These are phyloP conservation scores for Polyommatus icarus DNA, from an alignment of 2,888 invertebrate genomes.

Conservation along the genomic window DNA sequence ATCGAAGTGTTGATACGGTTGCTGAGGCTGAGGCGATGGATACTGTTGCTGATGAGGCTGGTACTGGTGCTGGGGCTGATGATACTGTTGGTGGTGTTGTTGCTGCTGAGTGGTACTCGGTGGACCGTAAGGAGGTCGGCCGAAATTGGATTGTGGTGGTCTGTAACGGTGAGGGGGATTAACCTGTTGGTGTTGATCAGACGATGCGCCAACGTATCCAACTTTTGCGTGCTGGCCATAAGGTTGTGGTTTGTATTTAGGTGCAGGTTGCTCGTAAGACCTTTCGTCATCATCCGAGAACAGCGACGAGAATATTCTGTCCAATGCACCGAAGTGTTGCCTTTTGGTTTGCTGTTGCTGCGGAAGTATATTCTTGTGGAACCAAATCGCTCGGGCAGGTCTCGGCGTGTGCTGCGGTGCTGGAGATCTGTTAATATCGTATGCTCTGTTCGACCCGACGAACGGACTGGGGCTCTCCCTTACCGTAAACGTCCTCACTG, in stretches of 20 bases:
- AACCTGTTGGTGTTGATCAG: constrained; percentile 57
- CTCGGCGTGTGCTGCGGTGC: constrained; percentile 46
- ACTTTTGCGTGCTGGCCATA: constrained; percentile 56
- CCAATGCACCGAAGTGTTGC: constrained; percentile 55
- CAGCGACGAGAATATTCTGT: constrained; percentile 67
- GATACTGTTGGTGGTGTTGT: constrained; percentile 6
- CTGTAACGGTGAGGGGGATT: constrained; percentile 59
- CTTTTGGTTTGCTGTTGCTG: constrained; percentile 49
- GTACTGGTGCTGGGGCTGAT: constrained; percentile 12
- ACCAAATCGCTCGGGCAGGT: constrained; percentile 64
- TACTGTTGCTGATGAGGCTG: constrained; percentile 12
- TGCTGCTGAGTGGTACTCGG: constrained; percentile 43
- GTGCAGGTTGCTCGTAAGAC: constrained; percentile 47
- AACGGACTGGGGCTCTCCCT: constrained; percentile 70
- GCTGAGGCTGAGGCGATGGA: constrained; percentile 7
- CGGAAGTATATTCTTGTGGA: constrained; percentile 65
- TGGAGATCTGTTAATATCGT: constrained; percentile 44
- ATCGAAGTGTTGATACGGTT: constrained; percentile 50
- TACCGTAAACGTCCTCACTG: constrained; percentile 83
- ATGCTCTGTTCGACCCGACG: constrained; percentile 47
- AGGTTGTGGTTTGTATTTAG: constrained; percentile 51
- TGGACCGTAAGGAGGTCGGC: constrained; percentile 55
- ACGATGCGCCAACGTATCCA: constrained; percentile 52
- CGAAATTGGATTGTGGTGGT: constrained; percentile 53
- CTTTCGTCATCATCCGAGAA: constrained; percentile 63